Conservation (phyloP, 2,113 vertebrate genomes). For the Nothobranchius furzeri region DNA sequence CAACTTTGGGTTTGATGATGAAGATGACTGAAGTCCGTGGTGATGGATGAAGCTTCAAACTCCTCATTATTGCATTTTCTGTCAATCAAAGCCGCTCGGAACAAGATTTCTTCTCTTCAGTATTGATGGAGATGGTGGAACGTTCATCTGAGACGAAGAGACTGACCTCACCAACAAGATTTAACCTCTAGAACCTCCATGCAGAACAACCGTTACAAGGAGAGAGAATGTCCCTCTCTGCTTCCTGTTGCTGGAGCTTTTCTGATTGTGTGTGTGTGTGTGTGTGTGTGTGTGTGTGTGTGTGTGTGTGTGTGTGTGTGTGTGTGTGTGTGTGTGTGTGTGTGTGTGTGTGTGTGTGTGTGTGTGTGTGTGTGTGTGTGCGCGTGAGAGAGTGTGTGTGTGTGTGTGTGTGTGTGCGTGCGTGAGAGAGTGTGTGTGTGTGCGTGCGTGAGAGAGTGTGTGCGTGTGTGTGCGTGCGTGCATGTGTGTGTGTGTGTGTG, state of each 20-base stretch:
- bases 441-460: no score
- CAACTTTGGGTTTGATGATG: conserved; percentile 62
- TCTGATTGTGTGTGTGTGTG: conserved; percentile 1
- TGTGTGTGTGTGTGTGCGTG: background rate
- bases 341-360: background rate
- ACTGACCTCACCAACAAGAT: background rate
- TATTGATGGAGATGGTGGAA: background rate
- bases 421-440: background rate
- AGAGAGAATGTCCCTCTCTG: no score
- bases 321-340: background rate
- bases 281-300: background rate
- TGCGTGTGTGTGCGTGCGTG: background rate
- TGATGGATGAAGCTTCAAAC: rapidly evolving
- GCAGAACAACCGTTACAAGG: no score
- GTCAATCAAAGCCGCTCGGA: background rate
- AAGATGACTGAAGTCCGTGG: conserved; percentile 41
- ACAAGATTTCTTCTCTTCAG: background rate
- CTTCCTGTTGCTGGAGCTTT: background rate
- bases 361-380: background rate
- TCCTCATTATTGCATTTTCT: background rate
- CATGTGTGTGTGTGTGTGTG: background rate
- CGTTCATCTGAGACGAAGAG: no score
- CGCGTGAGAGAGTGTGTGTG: background rate
- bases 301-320: background rate
- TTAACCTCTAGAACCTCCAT: no score